Conservation (phyloP, 2,113 vertebrate species). For the Phrynosoma blainvillii region DNA sequence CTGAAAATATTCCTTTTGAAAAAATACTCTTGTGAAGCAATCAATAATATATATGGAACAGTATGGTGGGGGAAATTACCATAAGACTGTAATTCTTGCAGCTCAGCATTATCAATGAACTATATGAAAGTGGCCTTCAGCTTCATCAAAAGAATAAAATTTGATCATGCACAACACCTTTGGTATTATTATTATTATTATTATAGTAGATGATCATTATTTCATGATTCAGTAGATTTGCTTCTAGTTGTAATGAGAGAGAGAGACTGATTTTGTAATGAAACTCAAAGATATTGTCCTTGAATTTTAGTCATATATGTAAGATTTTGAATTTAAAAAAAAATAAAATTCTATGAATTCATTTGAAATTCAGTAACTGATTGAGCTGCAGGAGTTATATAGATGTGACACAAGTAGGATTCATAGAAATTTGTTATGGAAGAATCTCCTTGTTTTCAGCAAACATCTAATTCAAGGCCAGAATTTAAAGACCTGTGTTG, state of each 20-base stretch:
- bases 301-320: slow-evolving; percentile 68
- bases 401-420: slow-evolving; percentile 49
- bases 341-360: background rate
- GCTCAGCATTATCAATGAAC: slow-evolving; percentile 57
- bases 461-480: slow-evolving; percentile 26
- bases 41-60: slow-evolving; percentile 22
- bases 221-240: slow-evolving; percentile 62
- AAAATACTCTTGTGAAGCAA: slow-evolving; percentile 26
- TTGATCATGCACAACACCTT: slow-evolving; percentile 56
- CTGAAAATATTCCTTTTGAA: slow-evolving; percentile 55
- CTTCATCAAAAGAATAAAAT: slow-evolving; percentile 66
- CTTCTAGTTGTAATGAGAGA: slow-evolving; percentile 3
- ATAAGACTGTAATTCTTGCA: slow-evolving; percentile 64
- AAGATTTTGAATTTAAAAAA: slow-evolving; percentile 72
- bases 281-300: slow-evolving; percentile 58
- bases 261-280: slow-evolving; percentile 66
- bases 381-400: slow-evolving; percentile 42
- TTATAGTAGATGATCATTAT: slow-evolving; percentile 65
- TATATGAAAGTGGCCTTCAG: slow-evolving; percentile 77
- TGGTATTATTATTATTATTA: slow-evolving; percentile 41
- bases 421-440: slow-evolving; percentile 49
- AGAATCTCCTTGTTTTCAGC: slow-evolving; percentile 41
- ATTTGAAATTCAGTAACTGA: slow-evolving; percentile 56
- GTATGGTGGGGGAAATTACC: slow-evolving; percentile 34
- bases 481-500: background rate